Percentiles rank a stretch among this genome's conserved stretches.
These are phyloP conservation scores for Drosophila ezoana DNA, from an alignment of 2,888 invertebrate genomes.

Conservation along the genomic window DNA sequence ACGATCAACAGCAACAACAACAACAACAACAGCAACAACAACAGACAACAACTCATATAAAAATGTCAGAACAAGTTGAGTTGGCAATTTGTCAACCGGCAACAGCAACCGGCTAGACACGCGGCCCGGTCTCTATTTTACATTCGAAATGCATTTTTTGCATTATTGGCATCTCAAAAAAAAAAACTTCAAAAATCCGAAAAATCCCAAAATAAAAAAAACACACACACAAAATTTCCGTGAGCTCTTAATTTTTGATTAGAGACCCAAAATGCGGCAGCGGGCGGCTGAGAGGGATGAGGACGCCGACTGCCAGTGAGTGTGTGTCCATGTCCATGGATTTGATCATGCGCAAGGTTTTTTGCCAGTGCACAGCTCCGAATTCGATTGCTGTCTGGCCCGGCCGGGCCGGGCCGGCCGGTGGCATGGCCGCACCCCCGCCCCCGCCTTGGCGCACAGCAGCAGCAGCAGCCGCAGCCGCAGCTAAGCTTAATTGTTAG, in stretches of 20 bases:
- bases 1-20: conserved; percentile 40
- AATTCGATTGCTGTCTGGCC: conserved; percentile 40
- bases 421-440: conserved; percentile 1
- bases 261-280: conserved; percentile 7
- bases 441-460: conserved; percentile 1
- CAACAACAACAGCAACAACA: conserved; percentile 25
- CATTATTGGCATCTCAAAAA: conserved; percentile 55
- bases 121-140: conserved; percentile 54
- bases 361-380: conserved; percentile 41
- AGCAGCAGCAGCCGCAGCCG: conserved; percentile 8
- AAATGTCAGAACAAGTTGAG: conserved; percentile 79
- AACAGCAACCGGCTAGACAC: conserved; percentile 67
- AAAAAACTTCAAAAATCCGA: conserved; percentile 26
- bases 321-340: conserved; percentile 82
- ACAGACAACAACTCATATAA: conserved; percentile 52
- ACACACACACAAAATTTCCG: conserved; percentile 54
- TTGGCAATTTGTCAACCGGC: conserved; percentile 77
- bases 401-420: conserved; percentile 41
- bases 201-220: conserved; percentile 12
- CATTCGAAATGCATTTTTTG: conserved; percentile 74
- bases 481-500: conserved; percentile 45
- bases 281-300: conserved; percentile 9
- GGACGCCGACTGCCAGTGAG: conserved; percentile 32
- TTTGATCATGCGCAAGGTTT: conserved; percentile 84
- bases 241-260: conserved; percentile 53